These are phyloP conservation scores for Cotesia glomerata DNA, from an alignment of 1,140 invertebrate species.

Conservation along the genomic window DNA sequence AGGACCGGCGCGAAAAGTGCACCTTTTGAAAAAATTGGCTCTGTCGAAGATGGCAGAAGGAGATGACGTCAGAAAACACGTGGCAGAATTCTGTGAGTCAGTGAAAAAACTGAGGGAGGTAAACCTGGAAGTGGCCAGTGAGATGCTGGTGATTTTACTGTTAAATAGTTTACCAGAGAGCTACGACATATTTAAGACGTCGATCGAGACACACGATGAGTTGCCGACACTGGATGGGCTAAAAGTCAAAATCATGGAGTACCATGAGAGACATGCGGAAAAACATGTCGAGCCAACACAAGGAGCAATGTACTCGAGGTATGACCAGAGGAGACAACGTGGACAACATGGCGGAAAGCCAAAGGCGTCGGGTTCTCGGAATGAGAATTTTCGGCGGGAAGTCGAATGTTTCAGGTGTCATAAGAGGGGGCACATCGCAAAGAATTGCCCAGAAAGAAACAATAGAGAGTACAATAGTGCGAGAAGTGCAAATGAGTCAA, in stretches of 20 bases:
- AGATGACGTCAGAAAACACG: slow-evolving; percentile 39
- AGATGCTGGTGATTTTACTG: slow-evolving; percentile 36
- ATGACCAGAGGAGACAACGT: not conserved
- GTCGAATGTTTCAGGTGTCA: slow-evolving; percentile 21
- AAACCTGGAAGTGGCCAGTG: slow-evolving; percentile 34
- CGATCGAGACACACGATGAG: slow-evolving; percentile 40
- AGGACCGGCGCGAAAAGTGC: slow-evolving; percentile 37
- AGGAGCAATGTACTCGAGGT: not conserved
- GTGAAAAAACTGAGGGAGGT: slow-evolving; percentile 41
- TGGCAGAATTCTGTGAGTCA: slow-evolving; percentile 38
- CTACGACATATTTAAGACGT: slow-evolving; percentile 38
- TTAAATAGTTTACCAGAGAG: slow-evolving; percentile 40
- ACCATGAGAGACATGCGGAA: slow-evolving; percentile 19
- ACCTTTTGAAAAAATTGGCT: slow-evolving; percentile 31
- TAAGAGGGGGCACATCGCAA: slow-evolving; percentile 18
- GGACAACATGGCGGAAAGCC: slow-evolving; percentile 10
- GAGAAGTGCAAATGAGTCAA: not conserved
- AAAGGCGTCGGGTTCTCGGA: not conserved
- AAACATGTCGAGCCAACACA: not conserved
- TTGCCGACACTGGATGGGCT: slow-evolving; percentile 35
- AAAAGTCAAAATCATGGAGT: slow-evolving; percentile 40
- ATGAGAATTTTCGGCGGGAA: not conserved
- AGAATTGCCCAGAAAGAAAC: slow-evolving; percentile 2
- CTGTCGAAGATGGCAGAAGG: slow-evolving; percentile 37
- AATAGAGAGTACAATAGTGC: not conserved